Percentiles rank a stretch among this genome's conserved stretches.
Evolutionary conservation across 2,888 invertebrate species (phyloP).

Genomic region (Punctoribates punctum): DNA sequence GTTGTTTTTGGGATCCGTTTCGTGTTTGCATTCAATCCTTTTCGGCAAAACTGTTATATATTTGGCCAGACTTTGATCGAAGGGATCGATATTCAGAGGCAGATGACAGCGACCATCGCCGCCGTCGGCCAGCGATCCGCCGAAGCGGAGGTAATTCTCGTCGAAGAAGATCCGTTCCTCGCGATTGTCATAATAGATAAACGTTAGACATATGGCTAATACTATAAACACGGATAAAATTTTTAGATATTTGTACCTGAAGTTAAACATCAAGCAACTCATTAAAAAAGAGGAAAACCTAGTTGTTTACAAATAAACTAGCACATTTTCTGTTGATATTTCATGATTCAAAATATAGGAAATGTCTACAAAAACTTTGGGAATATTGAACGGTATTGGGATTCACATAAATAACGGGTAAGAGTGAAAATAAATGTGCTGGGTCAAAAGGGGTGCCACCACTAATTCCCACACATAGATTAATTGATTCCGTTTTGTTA

Average conservation of each 20-base stretch:
- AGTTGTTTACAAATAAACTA: too few relatives aligned
- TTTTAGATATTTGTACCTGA: neutral
- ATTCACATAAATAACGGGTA: too few relatives aligned
- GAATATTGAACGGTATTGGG: too few relatives aligned
- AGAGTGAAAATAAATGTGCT: too few relatives aligned
- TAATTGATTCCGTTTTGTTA: too few relatives aligned
- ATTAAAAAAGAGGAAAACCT: too few relatives aligned
- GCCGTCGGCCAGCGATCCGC: neutral
- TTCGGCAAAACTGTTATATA: slow-evolving; percentile 17
- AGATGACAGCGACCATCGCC: slow-evolving; percentile 21
- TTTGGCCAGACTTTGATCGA: slow-evolving; percentile 18
- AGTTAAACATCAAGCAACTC: too few relatives aligned
- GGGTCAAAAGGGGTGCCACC: too few relatives aligned
- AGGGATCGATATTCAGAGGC: slow-evolving; percentile 20
- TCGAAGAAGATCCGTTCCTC: slow-evolving; percentile 23
- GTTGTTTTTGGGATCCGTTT: slow-evolving; percentile 5
- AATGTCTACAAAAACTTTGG: too few relatives aligned
- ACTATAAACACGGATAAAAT: neutral
- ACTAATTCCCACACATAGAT: too few relatives aligned
- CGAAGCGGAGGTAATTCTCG: neutral
- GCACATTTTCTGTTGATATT: too few relatives aligned
- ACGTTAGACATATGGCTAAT: neutral
- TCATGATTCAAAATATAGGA: too few relatives aligned
- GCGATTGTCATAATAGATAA: slow-evolving; percentile 5
- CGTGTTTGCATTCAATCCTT: slow-evolving; percentile 18